Evolutionary conservation across 2,888 invertebrate genomes (phyloP).

Genomic region (Callosobruchus maculatus): DNA sequence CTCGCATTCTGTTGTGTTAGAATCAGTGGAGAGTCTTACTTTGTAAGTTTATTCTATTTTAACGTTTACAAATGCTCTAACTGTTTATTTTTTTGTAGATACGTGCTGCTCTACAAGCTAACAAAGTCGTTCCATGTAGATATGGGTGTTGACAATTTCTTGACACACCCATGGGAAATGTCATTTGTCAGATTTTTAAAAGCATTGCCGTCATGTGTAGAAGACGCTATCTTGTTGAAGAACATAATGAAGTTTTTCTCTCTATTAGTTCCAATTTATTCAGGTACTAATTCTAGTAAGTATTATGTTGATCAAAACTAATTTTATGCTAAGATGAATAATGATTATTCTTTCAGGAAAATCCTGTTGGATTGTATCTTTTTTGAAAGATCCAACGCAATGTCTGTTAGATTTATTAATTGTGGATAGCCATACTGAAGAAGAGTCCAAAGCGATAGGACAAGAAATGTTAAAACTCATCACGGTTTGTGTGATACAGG

Average conservation of each 20-base stretch:
- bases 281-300: too few relatives aligned
- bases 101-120: slow-evolving; percentile 27
- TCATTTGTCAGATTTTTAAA: slow-evolving; percentile 59
- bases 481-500: slow-evolving; percentile 39
- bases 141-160: slow-evolving; percentile 29
- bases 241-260: slow-evolving; percentile 45
- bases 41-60: slow-evolving; percentile 48
- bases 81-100: slow-evolving; percentile 24
- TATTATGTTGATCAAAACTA: too few relatives aligned
- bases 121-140: slow-evolving; percentile 11
- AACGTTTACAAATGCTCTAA: neutral
- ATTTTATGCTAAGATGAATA: neutral
- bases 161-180: slow-evolving; percentile 59
- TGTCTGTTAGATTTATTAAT: slow-evolving; percentile 37
- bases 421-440: slow-evolving; percentile 28
- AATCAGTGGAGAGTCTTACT: slow-evolving; percentile 55
- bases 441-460: slow-evolving; percentile 36
- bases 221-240: slow-evolving; percentile 60
- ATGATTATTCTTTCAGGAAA: slow-evolving; percentile 24
- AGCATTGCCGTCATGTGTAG: slow-evolving; percentile 61
- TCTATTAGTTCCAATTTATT: slow-evolving; percentile 36
- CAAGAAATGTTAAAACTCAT: slow-evolving; percentile 43
- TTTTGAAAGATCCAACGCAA: slow-evolving; percentile 37
- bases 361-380: slow-evolving; percentile 38
- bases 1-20: slow-evolving; percentile 56